Evolutionary conservation across 1,140 invertebrate species (phyloP).

Genomic region (Caenorhabditis tropicalis): DNA sequence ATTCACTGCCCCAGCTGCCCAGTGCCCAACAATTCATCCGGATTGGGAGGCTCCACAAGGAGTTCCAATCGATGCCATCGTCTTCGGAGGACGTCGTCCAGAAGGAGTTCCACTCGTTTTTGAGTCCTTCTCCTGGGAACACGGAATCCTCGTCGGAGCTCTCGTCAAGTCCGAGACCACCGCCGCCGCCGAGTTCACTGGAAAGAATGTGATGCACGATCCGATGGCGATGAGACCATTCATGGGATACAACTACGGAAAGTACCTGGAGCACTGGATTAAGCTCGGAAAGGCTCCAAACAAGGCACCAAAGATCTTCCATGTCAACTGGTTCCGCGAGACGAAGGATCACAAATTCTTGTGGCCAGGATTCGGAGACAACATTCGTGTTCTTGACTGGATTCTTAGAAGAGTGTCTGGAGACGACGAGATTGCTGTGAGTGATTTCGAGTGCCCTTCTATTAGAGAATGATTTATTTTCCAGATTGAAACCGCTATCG

Average conservation of each 20-base stretch:
- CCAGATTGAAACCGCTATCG: constrained; percentile 27
- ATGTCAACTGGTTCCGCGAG: constrained; percentile 48
- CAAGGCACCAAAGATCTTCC: constrained; percentile 45
- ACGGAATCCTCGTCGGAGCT: constrained; percentile 39
- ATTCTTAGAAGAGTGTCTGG: constrained; percentile 24
- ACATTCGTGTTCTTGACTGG: constrained; percentile 48
- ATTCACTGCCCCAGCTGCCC: constrained; percentile 41
- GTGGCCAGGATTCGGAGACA: constrained; percentile 56
- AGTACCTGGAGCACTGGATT: constrained; percentile 45
- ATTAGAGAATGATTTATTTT: background rate
- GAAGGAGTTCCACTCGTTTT: constrained; percentile 48
- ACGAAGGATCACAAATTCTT: constrained; percentile 29
- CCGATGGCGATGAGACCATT: constrained; percentile 47
- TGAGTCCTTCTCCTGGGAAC: constrained; percentile 40
- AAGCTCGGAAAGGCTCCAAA: background rate
- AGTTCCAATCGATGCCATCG: constrained; percentile 49
- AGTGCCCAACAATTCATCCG: constrained; percentile 45
- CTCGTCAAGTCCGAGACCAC: constrained; percentile 23
- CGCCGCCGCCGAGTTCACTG: constrained; percentile 44
- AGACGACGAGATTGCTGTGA: background rate
- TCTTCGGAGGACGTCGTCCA: constrained; percentile 47
- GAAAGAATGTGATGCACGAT: constrained; percentile 41
- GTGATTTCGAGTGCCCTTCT: too few relatives aligned
- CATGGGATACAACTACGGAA: constrained; percentile 42
- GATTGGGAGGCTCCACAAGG: constrained; percentile 47